Base-by-base conservation (phyloP, 1,140 invertebrate genomes). In the Ruditapes philippinarum region DNA sequence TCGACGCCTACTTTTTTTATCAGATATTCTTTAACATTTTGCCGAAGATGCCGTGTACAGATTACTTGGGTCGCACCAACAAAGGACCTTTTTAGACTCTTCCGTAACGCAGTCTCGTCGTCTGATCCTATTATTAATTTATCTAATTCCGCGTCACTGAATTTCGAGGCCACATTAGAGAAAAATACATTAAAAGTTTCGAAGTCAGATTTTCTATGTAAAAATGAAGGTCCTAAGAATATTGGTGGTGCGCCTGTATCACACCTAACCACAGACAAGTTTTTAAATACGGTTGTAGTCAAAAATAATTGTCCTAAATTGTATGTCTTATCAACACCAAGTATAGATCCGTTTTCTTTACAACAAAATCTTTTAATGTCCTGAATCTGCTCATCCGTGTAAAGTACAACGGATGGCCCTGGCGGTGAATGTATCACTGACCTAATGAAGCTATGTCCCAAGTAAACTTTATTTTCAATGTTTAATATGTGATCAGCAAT, bases 331-430 rank as follows among this genome's bases (percentile, higher is more conserved):
- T 78, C 49, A 31, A 70, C 42, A 19, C 38, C 60, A 12, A 83
- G 22, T 33, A 83, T n/a, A 17, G 60, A 19, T 3, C 2, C 33
- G 3, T 70, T 17, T 17, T 70, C 81, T 19, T 0, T 14, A 33
- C 81, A 83, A n/a, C 62, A 83, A 4, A 83, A 83, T 7, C 60
- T 0, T 45, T 70, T 4, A n/a, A 83, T 70, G 42, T 83, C 38
- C 11, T 31, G 11, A 1, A 68, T 65, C n/a, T 83, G 60, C 33
- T 83, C 17, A 31, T 70, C 40, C 0, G 38, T 83, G 25, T 78
- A 78, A 17, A 78, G 14, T 28, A 78, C 17, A 0, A 78, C 25
- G 4, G 73, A 78, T 1, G 73, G 73, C 7, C 73, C 40, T n/a
- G 73, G 7, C 0, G 22, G 11, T n/a, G 51, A 42, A 45, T 78